These are phyloP conservation scores for Helicoverpa armigera DNA, from an alignment of 1,140 invertebrate genomes.

Conservation along the genomic window DNA sequence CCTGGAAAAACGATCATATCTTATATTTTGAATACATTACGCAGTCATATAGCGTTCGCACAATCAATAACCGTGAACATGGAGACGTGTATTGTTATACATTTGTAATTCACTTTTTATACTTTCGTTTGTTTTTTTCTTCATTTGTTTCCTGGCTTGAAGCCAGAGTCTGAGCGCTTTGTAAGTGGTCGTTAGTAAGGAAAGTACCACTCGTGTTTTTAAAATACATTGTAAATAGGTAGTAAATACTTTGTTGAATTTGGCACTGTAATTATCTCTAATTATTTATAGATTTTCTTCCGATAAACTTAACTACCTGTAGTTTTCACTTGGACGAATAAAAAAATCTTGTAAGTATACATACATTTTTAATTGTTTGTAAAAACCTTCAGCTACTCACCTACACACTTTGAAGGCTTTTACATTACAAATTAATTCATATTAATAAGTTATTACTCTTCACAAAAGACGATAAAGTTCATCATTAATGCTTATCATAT, in stretches of 20 bases:
- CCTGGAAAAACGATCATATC: conserved; percentile 65
- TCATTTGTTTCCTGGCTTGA: not conserved
- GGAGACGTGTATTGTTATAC: not conserved
- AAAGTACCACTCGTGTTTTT: too few relatives aligned
- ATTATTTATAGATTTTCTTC: too few relatives aligned
- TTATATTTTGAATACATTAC: conserved; percentile 48
- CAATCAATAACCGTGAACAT: conserved; percentile 18
- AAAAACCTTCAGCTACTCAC: not conserved
- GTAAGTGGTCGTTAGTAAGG: too few relatives aligned
- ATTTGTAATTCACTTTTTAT: not conserved
- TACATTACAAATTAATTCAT: not conserved
- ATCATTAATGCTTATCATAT: not conserved
- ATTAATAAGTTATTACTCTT: not conserved
- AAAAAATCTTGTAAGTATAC: too few relatives aligned
- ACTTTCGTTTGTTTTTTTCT: not conserved
- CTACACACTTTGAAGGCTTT: not conserved
- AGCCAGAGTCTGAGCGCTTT: too few relatives aligned
- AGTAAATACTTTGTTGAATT: too few relatives aligned
- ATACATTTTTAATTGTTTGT: too few relatives aligned
- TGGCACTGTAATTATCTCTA: too few relatives aligned
- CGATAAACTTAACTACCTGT: too few relatives aligned
- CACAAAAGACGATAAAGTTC: not conserved
- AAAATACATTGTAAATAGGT: too few relatives aligned
- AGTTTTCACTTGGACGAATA: too few relatives aligned
- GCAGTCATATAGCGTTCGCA: not conserved